Conservation (phyloP, 2,888 invertebrate genomes). For the Lithophane leautieri region DNA sequence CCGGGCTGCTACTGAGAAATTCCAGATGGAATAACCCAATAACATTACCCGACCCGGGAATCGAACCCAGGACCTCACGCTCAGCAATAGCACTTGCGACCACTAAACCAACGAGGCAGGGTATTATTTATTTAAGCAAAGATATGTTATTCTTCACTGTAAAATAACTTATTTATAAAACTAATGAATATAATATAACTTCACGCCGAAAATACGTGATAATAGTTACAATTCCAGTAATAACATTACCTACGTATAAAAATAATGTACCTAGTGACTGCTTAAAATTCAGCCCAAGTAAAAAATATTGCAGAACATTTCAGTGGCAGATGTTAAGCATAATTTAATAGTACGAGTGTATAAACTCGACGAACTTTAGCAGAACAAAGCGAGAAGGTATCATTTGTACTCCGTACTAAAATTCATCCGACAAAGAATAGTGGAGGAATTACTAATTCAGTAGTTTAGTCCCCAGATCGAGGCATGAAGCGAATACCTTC, state of each 20-base stretch:
- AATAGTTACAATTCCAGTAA: constrained; percentile 43
- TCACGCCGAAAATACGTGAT: constrained; percentile 35
- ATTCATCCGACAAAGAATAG: constrained; percentile 65
- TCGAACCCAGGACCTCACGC: too few species aligned
- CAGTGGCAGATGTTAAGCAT: constrained; percentile 66
- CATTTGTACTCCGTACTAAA: constrained; percentile 63
- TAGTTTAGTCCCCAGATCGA: constrained; percentile 61
- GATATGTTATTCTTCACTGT: not conserved
- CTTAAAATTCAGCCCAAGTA: constrained; percentile 60
- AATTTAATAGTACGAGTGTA: constrained; percentile 63
- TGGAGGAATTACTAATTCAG: constrained; percentile 68
- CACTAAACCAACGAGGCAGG: too few species aligned
- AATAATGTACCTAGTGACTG: constrained; percentile 35
- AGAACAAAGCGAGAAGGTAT: constrained; percentile 58
- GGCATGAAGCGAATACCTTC: constrained; percentile 48
- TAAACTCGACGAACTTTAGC: constrained; percentile 61
- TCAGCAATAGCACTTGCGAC: too few species aligned
- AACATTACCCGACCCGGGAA: too few species aligned
- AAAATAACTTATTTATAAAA: constrained; percentile 19
- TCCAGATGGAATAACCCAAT: too few species aligned
- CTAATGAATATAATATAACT: constrained; percentile 17
- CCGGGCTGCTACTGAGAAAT: too few species aligned
- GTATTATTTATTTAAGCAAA: not conserved
- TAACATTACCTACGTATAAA: constrained; percentile 30
- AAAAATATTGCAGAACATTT: constrained; percentile 63